Conservation (phyloP, 2,113 vertebrate genomes). For the Gopherus flavomarginatus region DNA sequence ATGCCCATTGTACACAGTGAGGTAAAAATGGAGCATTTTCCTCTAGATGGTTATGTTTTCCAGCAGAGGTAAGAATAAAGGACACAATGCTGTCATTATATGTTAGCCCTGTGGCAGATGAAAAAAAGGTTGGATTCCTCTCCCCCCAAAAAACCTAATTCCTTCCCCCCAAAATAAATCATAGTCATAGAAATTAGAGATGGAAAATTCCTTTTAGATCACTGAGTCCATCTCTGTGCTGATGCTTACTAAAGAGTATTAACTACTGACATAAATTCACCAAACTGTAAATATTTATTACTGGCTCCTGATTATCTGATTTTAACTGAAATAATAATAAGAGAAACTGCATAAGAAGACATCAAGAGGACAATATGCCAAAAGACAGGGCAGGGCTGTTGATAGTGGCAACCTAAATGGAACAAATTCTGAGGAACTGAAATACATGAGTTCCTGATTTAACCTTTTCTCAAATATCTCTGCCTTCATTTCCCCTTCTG, state of each 20-base stretch:
- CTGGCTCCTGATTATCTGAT: neutral
- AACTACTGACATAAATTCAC: neutral
- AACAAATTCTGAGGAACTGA: neutral
- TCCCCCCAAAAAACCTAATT: neutral
- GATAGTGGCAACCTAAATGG: neutral
- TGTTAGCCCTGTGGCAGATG: neutral
- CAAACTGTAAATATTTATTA: neutral
- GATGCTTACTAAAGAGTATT: neutral
- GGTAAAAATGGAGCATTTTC: neutral
- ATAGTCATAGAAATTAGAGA: neutral
- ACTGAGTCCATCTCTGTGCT: accelerated
- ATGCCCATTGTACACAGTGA: neutral
- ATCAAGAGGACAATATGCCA: neutral
- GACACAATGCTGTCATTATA: accelerated
- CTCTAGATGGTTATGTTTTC: neutral
- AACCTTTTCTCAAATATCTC: neutral
- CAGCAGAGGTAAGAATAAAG: neutral
- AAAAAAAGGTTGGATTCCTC: neutral
- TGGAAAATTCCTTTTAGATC: neutral
- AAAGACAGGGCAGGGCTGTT: neutral
- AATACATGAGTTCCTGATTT: neutral
- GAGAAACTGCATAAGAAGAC: neutral
- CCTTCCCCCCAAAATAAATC: neutral
- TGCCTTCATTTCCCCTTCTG: neutral
- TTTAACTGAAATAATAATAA: neutral